Evolutionary conservation across 2,888 invertebrate genomes (phyloP), one percentile per base, ranked within the genome.

Genomic region (Lacanobia oleracea): DNA sequence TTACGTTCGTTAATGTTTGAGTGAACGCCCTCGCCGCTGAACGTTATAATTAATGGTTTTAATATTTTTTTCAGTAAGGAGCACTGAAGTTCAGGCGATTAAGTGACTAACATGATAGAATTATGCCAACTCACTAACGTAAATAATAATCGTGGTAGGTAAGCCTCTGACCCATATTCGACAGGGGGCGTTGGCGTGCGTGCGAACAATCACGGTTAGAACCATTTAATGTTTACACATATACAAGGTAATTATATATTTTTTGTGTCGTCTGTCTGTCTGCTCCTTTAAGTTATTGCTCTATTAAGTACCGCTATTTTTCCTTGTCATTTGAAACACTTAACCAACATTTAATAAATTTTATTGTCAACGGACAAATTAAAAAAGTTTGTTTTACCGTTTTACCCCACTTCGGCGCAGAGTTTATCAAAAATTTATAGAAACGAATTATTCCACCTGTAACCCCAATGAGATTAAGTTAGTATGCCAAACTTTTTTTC

Each of bases 191-290:
- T 66, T 88, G 79, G 90, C 93, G 93, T 94, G 94, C 93, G 90
- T 92, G 91, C 86, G 82, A 82, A 91, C 93, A 93, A 93, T 94
- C 94, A 92, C 89, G 85, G 86, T 89, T 89, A 89, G 88, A 92
- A 90, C 89, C 87, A 90, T 88, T 89, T 89, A 92, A 92, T 92
- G 92, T 93, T 93, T 92, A 93, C 93, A 93, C 92, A 92, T 92
- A 93, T 90, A 91, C 89, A 87, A 89, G 89, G 88, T 90, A 91
- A 92, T 94, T 91, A 93, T 91, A 69, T 89, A 88, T 89, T 89
- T 91, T 91, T 89, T 89, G 86, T 89, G 85, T 89, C 89, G 88
- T 90, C 86, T 90, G 90, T 91, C 90, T 88, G 86, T 89, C 85
- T 85, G 76, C 85, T 88, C 81, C 86, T 87, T 89, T 84, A 88